These are phyloP conservation scores for Therioaphis trifolii DNA, from an alignment of 2,888 invertebrate genomes.

Conservation along the genomic window DNA sequence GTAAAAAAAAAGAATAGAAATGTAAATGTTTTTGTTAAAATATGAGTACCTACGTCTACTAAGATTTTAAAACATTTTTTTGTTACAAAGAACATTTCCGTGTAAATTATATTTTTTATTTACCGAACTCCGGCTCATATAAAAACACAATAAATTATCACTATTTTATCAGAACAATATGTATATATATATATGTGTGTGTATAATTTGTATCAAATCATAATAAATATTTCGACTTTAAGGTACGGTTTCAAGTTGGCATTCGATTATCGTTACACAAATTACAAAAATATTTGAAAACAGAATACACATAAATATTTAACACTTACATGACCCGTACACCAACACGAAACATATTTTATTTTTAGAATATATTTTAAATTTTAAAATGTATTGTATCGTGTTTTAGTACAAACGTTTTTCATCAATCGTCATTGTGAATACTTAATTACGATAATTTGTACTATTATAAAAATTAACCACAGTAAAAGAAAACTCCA, in stretches of 20 bases:
- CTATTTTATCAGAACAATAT: background rate
- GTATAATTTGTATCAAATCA: too few relatives aligned
- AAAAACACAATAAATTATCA: background rate
- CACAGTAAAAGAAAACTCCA: too few relatives aligned
- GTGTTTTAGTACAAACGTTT: too few relatives aligned
- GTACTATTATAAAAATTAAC: too few relatives aligned
- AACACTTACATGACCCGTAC: background rate
- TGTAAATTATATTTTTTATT: background rate
- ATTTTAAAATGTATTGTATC: background rate
- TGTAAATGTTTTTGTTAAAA: conserved; percentile 40
- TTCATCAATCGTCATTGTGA: too few relatives aligned
- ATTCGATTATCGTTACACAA: background rate
- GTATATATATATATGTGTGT: background rate
- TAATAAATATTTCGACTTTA: background rate
- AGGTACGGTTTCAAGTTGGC: background rate
- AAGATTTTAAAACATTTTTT: conserved; percentile 4
- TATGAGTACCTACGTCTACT: background rate
- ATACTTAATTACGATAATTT: too few relatives aligned
- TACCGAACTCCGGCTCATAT: background rate
- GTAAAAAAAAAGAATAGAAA: background rate
- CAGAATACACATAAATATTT: background rate
- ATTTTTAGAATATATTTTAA: background rate
- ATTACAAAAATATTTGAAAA: background rate
- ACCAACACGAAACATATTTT: too few relatives aligned
- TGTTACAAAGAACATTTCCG: background rate